Evolutionary conservation across 2,113 vertebrate genomes (phyloP).

Genomic region (Sebastes schlegelii): DNA sequence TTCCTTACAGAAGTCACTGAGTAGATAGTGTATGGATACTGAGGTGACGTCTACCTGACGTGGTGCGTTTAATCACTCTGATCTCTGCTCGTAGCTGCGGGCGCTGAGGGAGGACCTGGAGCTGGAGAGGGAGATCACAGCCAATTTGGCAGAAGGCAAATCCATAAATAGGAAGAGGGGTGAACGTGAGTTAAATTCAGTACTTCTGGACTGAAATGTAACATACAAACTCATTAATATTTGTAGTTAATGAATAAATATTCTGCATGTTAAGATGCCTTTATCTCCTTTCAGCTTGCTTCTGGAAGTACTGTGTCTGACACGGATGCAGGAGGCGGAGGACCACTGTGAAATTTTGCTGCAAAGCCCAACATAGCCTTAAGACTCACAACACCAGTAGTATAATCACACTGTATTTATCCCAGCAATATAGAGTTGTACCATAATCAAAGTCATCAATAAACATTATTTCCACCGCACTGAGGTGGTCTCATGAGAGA

Average conservation of each 20-base stretch:
- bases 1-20: neutral
- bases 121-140: constrained; percentile 73
- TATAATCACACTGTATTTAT: constrained; percentile 58
- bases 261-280: neutral
- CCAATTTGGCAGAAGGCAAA: constrained; percentile 70
- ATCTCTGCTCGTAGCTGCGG: constrained; percentile 69
- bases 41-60: neutral
- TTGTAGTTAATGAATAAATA: neutral
- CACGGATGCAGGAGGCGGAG: constrained; percentile 19
- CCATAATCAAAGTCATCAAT: constrained; percentile 40
- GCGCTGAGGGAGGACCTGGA: constrained; percentile 75
- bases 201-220: neutral
- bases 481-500: constrained; percentile 17
- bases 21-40: neutral
- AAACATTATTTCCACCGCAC: constrained; percentile 39
- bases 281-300: constrained; percentile 76
- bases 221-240: neutral
- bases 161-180: constrained; percentile 74
- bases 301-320: constrained; percentile 88
- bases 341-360: constrained; percentile 68
- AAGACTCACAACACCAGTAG: constrained; percentile 68
- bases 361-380: constrained; percentile 78
- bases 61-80: constrained; percentile 15
- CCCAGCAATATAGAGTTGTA: constrained; percentile 66
- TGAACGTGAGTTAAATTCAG: constrained; percentile 68